phyloP scores from a whole-genome alignment of 1,140 invertebrate species.

The Drosophila busckii region DNA sequence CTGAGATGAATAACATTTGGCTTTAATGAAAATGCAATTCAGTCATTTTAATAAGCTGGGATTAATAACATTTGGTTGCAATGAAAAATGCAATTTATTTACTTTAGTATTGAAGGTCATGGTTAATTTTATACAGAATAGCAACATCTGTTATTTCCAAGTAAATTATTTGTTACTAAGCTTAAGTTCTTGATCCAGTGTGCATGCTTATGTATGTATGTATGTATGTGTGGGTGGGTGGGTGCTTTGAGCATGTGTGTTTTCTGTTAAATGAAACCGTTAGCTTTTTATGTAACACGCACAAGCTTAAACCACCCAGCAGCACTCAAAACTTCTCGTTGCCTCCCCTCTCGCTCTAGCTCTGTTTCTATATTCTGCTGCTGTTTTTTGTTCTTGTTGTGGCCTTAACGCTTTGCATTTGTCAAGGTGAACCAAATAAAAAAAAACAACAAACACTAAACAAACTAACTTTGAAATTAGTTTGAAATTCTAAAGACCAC shows the following conservation, averaged over 20 bases:
- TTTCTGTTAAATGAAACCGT: conserved; percentile 55
- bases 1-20: too few relatives aligned
- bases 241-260: too few relatives aligned
- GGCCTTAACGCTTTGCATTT: conserved; percentile 48
- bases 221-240: conserved; percentile 14
- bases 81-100: too few relatives aligned
- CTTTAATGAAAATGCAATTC: too few relatives aligned
- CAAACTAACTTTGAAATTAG: too few relatives aligned
- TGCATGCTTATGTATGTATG: not conserved
- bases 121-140: too few relatives aligned
- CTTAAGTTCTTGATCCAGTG: not conserved
- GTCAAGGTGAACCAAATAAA: conserved; percentile 52
- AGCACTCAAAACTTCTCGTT: not conserved
- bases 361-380: conserved; percentile 25
- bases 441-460: not conserved
- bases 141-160: too few relatives aligned
- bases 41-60: too few relatives aligned
- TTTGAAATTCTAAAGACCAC: too few relatives aligned
- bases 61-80: too few relatives aligned
- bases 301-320: conserved; percentile 1
- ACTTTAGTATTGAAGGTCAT: too few relatives aligned
- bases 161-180: too few relatives aligned
- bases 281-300: conserved; percentile 39
- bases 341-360: not conserved
- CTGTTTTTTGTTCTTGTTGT: conserved; percentile 12